phyloP scores from a whole-genome alignment of 1,140 invertebrate genomes.

The Calosoma granatense region DNA sequence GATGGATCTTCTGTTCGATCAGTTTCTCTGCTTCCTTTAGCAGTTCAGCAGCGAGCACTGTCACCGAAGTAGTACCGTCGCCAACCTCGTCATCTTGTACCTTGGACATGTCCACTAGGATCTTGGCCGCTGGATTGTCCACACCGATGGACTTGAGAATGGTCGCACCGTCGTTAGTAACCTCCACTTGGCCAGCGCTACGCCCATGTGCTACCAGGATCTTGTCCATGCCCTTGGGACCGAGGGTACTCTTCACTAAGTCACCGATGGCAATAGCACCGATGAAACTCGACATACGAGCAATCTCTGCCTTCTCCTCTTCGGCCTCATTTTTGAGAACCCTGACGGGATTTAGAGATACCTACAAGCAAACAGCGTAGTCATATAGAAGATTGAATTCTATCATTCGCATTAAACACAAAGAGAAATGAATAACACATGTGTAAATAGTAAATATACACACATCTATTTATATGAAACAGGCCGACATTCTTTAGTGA shows the following conservation, averaged over 20 bases:
- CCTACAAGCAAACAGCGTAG: conserved; percentile 39
- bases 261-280: conserved; percentile 98
- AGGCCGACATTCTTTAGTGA: too few species aligned
- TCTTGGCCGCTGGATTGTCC: conserved; percentile 98
- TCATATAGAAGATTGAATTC: neutral
- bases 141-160: conserved; percentile 95
- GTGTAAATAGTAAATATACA: too few species aligned
- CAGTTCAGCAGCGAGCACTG: conserved; percentile 64
- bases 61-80: conserved; percentile 10
- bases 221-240: conserved; percentile 99
- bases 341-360: conserved; percentile 86
- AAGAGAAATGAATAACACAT: too few species aligned
- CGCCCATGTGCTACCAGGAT: conserved; percentile 83
- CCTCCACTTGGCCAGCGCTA: conserved; percentile 78
- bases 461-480: too few species aligned
- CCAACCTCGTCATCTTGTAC: conserved; percentile 91
- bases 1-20: conserved; percentile 91
- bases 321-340: conserved; percentile 92
- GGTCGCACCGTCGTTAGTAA: conserved; percentile 99
- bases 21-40: conserved; percentile 92
- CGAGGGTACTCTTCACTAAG: conserved; percentile 94
- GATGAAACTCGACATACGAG: conserved; percentile 91
- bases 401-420: too few species aligned
- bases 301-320: conserved; percentile 94
- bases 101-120: conserved; percentile 96